Evolutionary conservation across 2,797 vertebrate genomes (phyloP).

Genomic region (Tenualosa ilisha): DNA sequence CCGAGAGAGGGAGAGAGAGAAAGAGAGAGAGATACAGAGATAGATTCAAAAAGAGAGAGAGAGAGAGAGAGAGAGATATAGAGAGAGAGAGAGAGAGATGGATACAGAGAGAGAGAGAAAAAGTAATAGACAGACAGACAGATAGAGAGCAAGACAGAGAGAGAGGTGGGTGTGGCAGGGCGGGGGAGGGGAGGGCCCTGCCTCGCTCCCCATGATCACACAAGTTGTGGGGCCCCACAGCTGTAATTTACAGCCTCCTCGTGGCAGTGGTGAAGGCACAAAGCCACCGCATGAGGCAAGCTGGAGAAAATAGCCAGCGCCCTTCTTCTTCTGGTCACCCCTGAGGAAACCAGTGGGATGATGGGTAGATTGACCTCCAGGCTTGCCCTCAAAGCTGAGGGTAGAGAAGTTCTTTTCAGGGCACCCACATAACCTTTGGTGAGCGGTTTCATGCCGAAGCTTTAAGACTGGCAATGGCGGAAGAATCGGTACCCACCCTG

Average conservation of each 20-base stretch:
- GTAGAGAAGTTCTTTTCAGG: neutral
- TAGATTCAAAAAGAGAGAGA: too few relatives aligned
- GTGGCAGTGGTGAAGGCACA: conserved; percentile 67
- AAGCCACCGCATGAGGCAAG: conserved; percentile 74
- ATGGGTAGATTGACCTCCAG: conserved; percentile 34
- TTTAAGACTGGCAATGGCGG: neutral
- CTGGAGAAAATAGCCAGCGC: conserved; percentile 68
- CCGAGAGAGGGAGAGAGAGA: conserved; percentile 25
- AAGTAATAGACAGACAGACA: too few relatives aligned
- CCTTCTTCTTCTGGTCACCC: conserved; percentile 46
- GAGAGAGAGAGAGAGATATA: too few relatives aligned
- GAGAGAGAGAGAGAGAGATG: too few relatives aligned
- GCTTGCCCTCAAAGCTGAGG: conserved; percentile 22
- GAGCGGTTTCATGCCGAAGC: neutral
- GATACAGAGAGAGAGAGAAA: too few relatives aligned
- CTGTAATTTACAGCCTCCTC: conserved; percentile 75
- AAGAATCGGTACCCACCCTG: neutral
- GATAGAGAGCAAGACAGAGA: too few relatives aligned
- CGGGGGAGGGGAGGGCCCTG: conserved; percentile 54
- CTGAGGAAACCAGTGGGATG: conserved; percentile 49
- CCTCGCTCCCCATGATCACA: conserved; percentile 65
- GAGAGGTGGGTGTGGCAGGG: conserved; percentile 45
- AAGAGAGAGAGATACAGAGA: neutral
- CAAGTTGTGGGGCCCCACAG: conserved; percentile 56
- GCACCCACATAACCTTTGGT: neutral